phyloP scores from a whole-genome alignment of 1,140 invertebrate genomes.

The Drosophila truncata region DNA sequence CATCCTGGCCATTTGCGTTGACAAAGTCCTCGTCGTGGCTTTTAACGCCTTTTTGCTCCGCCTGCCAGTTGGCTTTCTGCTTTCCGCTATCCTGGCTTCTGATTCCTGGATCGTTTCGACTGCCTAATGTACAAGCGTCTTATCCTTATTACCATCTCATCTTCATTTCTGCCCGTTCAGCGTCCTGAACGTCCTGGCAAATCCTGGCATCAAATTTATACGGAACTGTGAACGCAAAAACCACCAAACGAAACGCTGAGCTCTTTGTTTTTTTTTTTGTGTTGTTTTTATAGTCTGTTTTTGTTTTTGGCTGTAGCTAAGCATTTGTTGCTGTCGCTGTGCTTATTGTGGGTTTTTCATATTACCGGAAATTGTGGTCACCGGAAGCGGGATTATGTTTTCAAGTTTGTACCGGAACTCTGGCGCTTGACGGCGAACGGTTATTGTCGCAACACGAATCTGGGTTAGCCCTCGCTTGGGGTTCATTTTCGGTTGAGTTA shows the following conservation, averaged over 20 bases:
- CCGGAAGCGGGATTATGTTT: slow-evolving; percentile 80
- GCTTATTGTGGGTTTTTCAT: slow-evolving; percentile 78
- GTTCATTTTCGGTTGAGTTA: slow-evolving; percentile 39
- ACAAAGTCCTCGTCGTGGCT: slow-evolving; percentile 60
- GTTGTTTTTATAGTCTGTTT: slow-evolving; percentile 61
- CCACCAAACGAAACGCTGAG: slow-evolving; percentile 54
- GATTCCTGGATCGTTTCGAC: slow-evolving; percentile 23
- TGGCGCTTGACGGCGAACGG: slow-evolving; percentile 51
- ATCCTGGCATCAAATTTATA: slow-evolving; percentile 80
- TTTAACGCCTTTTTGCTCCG: slow-evolving; percentile 64
- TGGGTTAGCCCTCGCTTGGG: slow-evolving; percentile 29
- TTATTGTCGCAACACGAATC: slow-evolving; percentile 43
- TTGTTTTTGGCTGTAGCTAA: slow-evolving; percentile 38
- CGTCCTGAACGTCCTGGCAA: slow-evolving; percentile 50
- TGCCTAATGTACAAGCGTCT: slow-evolving; percentile 72
- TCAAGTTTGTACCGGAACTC: slow-evolving; percentile 76
- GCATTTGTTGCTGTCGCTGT: slow-evolving; percentile 41
- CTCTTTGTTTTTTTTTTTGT: slow-evolving; percentile 62
- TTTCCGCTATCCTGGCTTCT: slow-evolving; percentile 13
- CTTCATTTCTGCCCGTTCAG: slow-evolving; percentile 80
- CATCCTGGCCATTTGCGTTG: slow-evolving; percentile 49
- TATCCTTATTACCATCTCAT: slow-evolving; percentile 79
- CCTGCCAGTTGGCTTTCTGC: slow-evolving; percentile 48
- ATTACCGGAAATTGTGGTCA: slow-evolving; percentile 80
- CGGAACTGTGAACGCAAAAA: slow-evolving; percentile 66